Percentiles rank a stretch among this genome's conserved stretches.
Evolutionary conservation across 2,797 vertebrate species (phyloP).

Genomic region (Loriculus beryllinus): DNA sequence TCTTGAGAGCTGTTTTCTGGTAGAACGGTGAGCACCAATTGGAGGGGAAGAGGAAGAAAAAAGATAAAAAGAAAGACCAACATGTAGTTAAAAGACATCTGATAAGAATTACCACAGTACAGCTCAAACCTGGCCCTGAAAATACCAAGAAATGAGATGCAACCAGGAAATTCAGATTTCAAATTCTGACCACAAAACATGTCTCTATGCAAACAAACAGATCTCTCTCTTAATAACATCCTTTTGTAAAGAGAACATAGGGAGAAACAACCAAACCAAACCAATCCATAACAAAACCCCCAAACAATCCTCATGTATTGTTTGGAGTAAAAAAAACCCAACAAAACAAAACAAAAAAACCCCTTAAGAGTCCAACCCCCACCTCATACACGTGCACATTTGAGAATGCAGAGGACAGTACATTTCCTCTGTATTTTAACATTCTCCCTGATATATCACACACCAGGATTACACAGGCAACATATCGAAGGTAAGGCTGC

Average conservation of each 20-base stretch:
- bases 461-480: not conserved
- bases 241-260: not conserved
- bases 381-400: not conserved
- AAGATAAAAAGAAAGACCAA: not conserved
- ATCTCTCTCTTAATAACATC: not conserved
- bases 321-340: not conserved
- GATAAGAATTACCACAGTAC: not conserved
- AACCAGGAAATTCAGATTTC: slow-evolving; percentile 6
- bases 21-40: not conserved
- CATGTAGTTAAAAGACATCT: not conserved
- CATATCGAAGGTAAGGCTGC: not conserved
- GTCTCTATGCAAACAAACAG: not conserved
- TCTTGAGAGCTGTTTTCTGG: not conserved
- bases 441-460: not conserved
- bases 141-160: not conserved
- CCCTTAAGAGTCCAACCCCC: not conserved
- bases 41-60: not conserved
- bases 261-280: not conserved
- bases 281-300: not conserved
- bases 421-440: not conserved
- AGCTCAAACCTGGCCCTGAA: not conserved
- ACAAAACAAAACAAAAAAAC: not conserved
- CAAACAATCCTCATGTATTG: not conserved
- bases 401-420: not conserved
- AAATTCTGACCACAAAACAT: not conserved